Conservation (phyloP, 1,140 invertebrate genomes). For the Wiebesia pumilae region DNA sequence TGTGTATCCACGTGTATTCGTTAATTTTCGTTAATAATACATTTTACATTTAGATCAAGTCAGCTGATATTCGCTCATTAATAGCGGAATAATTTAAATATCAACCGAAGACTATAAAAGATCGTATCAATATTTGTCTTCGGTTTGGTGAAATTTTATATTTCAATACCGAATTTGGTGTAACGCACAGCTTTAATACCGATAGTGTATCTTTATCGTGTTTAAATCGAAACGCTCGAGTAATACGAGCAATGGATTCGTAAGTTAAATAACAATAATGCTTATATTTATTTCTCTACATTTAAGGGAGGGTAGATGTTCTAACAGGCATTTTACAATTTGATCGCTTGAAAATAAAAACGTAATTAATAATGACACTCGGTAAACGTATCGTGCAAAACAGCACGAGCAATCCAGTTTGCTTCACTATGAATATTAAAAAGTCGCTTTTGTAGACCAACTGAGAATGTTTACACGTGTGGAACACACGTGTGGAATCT, state of each 20-base stretch:
- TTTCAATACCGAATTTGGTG: background rate
- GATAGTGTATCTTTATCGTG: background rate
- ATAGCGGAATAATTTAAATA: too few relatives aligned
- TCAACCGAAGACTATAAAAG: too few relatives aligned
- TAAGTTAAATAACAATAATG: background rate
- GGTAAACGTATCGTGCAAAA: background rate
- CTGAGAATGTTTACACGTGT: background rate
- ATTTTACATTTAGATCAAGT: too few relatives aligned
- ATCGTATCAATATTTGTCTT: too few relatives aligned
- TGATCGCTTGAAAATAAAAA: background rate
- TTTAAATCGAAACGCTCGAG: background rate
- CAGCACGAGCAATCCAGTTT: background rate
- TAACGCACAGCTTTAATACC: background rate
- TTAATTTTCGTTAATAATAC: too few relatives aligned
- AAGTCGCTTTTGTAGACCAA: background rate
- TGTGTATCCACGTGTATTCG: too few relatives aligned
- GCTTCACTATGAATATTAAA: background rate
- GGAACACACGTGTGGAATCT: too few relatives aligned
- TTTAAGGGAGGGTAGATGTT: background rate
- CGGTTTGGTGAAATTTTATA: too few relatives aligned
- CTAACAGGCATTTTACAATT: background rate
- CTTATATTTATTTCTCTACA: background rate
- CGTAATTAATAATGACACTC: conserved; percentile 1
- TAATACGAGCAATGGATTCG: background rate
- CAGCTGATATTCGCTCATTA: too few relatives aligned